Base-by-base conservation (phyloP, 2,113 vertebrate genomes). In the cattle (Bos taurus) region DNA sequence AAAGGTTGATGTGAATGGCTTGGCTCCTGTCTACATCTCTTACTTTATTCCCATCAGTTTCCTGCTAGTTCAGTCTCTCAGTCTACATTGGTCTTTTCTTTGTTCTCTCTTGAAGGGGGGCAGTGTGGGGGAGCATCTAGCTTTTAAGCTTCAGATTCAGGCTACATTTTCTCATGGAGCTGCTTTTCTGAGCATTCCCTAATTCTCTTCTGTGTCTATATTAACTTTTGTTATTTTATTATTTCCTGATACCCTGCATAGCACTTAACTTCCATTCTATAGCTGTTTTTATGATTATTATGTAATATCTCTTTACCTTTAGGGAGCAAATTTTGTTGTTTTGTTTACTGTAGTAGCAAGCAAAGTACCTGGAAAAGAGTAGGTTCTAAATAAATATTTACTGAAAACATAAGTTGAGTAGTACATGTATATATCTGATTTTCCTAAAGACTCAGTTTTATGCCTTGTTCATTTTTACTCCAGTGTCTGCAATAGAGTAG, bases 301-400 rank as follows among this genome's bases (percentile, higher is more conserved):
- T 56, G 13, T 11, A 77, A 64, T 9, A 59, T 33, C 7, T 71
- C 2, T 85, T 92, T 8, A 50, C 17, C 14, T 91, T 84, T 57
- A 62, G 33, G 16, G 25, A 62, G 13, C 0, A 93, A 50, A 93
- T 84, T 26, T 21, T 14, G 23, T 71, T 60, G 30, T 46, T 88
- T 56, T 60, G 10, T 80, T 91, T 96, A 64, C 6, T 88, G 19
- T 2, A 33, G 21, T 25, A n/a, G 3, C 30, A 90, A 26, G 19
- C 16, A 80, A 81, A 80, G 11, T 71, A 28, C 12, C 14, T 71
- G 40, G 8, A 60, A 80, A 93, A 52, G 56, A 56, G 25, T 88
- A 46, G 28, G 5, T 50, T 62, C 33, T 83, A 78, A 59, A 78
- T 89, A 88, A 86, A 82, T 91, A 85, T 57, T 93, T 93, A 6